Conservation (phyloP, 1,140 invertebrate species). For the Lordiphosa collinella region DNA sequence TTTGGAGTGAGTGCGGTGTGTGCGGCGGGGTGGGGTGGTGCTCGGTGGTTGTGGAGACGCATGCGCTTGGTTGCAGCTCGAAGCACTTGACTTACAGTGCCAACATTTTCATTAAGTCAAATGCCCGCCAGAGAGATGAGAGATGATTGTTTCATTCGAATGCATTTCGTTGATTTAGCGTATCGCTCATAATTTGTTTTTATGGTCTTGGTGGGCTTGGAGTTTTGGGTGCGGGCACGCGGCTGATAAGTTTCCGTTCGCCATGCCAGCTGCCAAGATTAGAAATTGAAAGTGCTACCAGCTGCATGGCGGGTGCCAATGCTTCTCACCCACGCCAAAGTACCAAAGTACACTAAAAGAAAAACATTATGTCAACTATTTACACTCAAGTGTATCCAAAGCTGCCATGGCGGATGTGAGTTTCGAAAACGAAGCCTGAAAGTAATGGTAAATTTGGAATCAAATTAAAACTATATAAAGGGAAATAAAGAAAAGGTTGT, state of each 20-base stretch:
- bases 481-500: too few relatives aligned
- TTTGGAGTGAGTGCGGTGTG: slow-evolving; percentile 10
- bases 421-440: too few relatives aligned
- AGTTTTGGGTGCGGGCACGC: slow-evolving; percentile 23
- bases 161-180: slow-evolving; percentile 73
- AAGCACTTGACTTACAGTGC: slow-evolving; percentile 78
- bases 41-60: slow-evolving; percentile 23
- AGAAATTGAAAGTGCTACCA: slow-evolving; percentile 55
- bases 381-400: too few relatives aligned
- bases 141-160: slow-evolving; percentile 47
- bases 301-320: slow-evolving; percentile 18
- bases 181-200: slow-evolving; percentile 78
- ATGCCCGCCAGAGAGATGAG: slow-evolving; percentile 44
- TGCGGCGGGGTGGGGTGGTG: slow-evolving; percentile 5
- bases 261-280: slow-evolving; percentile 26
- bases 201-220: slow-evolving; percentile 62
- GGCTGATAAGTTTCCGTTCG: slow-evolving; percentile 36
- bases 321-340: slow-evolving; percentile 27
- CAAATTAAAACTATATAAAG: too few relatives aligned
- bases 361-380: too few relatives aligned
- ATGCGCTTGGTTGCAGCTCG: slow-evolving; percentile 56
- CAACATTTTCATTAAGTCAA: slow-evolving; percentile 79
- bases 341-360: too few relatives aligned
- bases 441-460: too few relatives aligned
- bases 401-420: too few relatives aligned